These are phyloP conservation scores for Clusia tigrina DNA, from an alignment of 2,888 invertebrate genomes.

Conservation along the genomic window DNA sequence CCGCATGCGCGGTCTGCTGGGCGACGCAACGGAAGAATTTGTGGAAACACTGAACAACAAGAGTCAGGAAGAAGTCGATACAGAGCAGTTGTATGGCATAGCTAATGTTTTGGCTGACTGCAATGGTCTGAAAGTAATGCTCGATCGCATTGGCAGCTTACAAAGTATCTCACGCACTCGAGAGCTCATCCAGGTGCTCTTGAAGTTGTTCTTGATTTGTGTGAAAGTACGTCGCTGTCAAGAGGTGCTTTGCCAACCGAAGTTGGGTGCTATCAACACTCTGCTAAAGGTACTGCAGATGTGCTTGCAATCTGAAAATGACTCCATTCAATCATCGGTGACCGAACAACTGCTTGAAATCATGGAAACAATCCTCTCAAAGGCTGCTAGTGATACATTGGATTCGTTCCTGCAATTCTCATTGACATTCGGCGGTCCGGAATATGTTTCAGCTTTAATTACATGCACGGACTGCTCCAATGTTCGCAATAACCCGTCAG, in stretches of 20 bases:
- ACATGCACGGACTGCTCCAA: slow-evolving; percentile 80
- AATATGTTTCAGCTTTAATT: slow-evolving; percentile 85
- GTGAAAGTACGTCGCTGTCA: slow-evolving; percentile 91
- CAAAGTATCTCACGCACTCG: slow-evolving; percentile 87
- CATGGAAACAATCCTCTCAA: slow-evolving; percentile 92
- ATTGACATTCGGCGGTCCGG: slow-evolving; percentile 86
- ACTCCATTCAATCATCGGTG: slow-evolving; percentile 77
- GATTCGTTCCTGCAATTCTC: slow-evolving; percentile 87
- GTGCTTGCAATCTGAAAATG: slow-evolving; percentile 72
- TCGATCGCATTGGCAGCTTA: slow-evolving; percentile 84
- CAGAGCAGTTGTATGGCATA: slow-evolving; percentile 93
- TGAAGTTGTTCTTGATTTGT: slow-evolving; percentile 88
- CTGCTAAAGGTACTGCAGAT: slow-evolving; percentile 85
- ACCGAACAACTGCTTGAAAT: slow-evolving; percentile 93
- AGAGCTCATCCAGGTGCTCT: slow-evolving; percentile 85
- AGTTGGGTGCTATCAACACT: slow-evolving; percentile 82
- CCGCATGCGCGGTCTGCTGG: slow-evolving; percentile 95
- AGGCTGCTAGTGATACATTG: slow-evolving; percentile 86
- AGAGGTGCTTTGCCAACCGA: slow-evolving; percentile 85
- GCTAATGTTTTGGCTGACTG: slow-evolving; percentile 85
- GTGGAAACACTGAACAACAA: slow-evolving; percentile 91
- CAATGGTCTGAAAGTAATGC: slow-evolving; percentile 78
- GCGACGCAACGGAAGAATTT: slow-evolving; percentile 99
- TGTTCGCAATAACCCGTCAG: slow-evolving; percentile 77
- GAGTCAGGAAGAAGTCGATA: slow-evolving; percentile 86